Conservation (phyloP, 2,888 invertebrate species). For the Orthosia gracilis region DNA sequence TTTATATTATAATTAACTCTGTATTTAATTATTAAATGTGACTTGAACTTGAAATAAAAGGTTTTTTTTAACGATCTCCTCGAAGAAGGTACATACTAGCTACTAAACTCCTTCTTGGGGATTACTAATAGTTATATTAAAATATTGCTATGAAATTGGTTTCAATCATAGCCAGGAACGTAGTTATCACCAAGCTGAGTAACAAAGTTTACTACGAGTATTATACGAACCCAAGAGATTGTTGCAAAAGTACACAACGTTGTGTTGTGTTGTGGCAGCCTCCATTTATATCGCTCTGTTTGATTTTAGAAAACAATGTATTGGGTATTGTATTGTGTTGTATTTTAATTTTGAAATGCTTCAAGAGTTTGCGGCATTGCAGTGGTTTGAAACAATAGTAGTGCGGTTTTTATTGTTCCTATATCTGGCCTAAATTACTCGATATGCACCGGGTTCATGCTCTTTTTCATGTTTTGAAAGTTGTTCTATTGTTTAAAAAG, state of each 20-base stretch:
- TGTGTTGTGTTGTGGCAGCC: slow-evolving; percentile 21
- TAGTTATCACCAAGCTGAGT: no score
- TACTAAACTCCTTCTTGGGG: no score
- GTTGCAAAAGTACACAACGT: slow-evolving; percentile 30
- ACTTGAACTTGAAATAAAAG: no score
- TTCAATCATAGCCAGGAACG: background rate
- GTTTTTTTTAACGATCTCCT: no score
- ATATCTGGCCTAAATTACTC: slow-evolving; percentile 9
- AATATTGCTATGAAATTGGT: background rate
- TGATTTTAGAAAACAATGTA: slow-evolving; percentile 52
- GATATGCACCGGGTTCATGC: background rate
- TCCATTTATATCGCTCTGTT: slow-evolving; percentile 25
- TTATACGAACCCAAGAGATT: background rate
- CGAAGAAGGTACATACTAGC: no score
- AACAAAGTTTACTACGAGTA: background rate
- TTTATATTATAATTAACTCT: no score
- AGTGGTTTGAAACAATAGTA: slow-evolving; percentile 39
- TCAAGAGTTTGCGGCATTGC: slow-evolving; percentile 43
- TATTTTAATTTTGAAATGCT: slow-evolving; percentile 46
- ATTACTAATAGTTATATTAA: no score
- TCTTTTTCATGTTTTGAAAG: background rate
- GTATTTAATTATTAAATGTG: no score
- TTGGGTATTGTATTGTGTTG: slow-evolving; percentile 41
- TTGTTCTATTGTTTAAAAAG: background rate
- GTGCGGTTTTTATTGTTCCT: slow-evolving; percentile 8